A percentile compares a stretch with the other conserved stretches of the same genome.
These are phyloP conservation scores for Leptopterna dolabrata DNA, from an alignment of 2,888 invertebrate species.

Conservation along the genomic window DNA sequence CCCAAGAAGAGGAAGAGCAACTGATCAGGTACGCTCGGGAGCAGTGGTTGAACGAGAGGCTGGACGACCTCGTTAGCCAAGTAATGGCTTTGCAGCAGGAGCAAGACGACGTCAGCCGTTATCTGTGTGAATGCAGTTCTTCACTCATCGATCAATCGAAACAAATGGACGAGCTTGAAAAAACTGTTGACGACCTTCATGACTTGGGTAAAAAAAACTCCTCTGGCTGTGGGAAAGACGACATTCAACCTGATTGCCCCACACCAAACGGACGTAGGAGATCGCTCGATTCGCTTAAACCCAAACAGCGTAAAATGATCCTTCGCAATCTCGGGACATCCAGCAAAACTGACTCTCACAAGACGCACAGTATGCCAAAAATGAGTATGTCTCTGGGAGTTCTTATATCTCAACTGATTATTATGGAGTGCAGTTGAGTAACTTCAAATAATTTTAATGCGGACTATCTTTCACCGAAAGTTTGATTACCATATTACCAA, in stretches of 20 bases:
- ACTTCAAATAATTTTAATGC: too few species aligned
- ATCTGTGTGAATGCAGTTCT: background rate
- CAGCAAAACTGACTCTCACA: background rate
- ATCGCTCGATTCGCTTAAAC: background rate
- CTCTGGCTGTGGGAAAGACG: background rate
- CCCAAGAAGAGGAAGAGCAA: constrained; percentile 5
- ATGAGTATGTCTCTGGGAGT: constrained; percentile 28
- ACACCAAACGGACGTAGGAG: background rate
- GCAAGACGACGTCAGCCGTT: constrained; percentile 18
- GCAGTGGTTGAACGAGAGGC: constrained; percentile 26
- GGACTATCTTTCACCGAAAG: too few species aligned
- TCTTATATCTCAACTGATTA: constrained; percentile 36
- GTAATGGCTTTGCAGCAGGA: constrained; percentile 29
- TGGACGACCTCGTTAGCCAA: constrained; percentile 16
- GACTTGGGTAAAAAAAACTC: constrained; percentile 21
- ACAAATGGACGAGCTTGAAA: background rate
- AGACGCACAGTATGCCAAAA: constrained; percentile 5
- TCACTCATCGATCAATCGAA: background rate
- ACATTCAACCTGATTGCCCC: constrained; percentile 12
- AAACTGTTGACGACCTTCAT: background rate
- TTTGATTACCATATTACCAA: too few species aligned
- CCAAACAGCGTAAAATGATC: constrained; percentile 9
- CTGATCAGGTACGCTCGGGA: background rate
- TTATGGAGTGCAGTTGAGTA: background rate
- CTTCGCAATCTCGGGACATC: constrained; percentile 17